A percentile compares a stretch with the other conserved stretches of the same genome.
Conservation (phyloP, 1,140 invertebrate species). For the Zaprionus ghesquierei region DNA sequence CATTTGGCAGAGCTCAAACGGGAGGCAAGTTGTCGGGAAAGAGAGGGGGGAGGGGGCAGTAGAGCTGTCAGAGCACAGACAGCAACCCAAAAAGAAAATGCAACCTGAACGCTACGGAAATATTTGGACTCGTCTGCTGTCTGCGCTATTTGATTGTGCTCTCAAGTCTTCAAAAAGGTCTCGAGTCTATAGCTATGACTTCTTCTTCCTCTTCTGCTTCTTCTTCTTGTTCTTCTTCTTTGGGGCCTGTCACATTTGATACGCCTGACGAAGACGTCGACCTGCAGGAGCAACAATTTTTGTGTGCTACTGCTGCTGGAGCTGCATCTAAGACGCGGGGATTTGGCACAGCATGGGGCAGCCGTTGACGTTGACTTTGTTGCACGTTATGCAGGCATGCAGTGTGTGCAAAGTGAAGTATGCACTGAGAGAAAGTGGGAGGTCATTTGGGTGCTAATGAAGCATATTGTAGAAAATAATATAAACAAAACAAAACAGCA, state of each 20-base stretch:
- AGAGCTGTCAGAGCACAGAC: constrained; percentile 12
- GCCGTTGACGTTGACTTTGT: constrained; percentile 34
- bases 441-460: no score
- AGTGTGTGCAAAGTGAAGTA: background rate
- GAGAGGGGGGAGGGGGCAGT: background rate
- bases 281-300: constrained; percentile 31
- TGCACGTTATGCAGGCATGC: constrained; percentile 14
- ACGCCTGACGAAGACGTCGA: constrained; percentile 34
- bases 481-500: background rate
- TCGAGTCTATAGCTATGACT: constrained; percentile 52
- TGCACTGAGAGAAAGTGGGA: constrained; percentile 29
- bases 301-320: constrained; percentile 42
- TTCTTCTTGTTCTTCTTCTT: no score
- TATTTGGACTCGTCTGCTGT: constrained; percentile 59
- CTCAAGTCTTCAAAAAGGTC: constrained; percentile 37
- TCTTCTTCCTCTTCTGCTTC: no score
- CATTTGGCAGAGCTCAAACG: constrained; percentile 65
- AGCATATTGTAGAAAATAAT: no score
- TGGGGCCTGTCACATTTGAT: constrained; percentile 73
- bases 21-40: background rate
- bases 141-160: constrained; percentile 66
- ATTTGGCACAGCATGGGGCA: constrained; percentile 42
- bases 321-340: constrained; percentile 46
- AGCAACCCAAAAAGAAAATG: constrained; percentile 45
- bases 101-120: constrained; percentile 59